These are phyloP conservation scores for Sander lucioperca DNA, from an alignment of 2,113 vertebrate species.

Conservation along the genomic window DNA sequence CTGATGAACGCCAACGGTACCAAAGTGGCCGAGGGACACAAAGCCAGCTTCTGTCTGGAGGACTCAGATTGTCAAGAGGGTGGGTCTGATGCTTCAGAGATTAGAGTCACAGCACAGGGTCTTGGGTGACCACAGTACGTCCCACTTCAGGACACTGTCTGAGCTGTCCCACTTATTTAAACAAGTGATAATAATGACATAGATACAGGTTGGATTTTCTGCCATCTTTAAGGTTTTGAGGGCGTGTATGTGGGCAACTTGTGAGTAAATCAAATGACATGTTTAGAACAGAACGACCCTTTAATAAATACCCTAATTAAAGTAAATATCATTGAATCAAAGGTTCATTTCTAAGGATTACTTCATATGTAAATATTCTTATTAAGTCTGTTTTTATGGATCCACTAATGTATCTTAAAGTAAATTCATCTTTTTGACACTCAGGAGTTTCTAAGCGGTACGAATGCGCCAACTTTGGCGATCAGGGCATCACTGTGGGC, in stretches of 20 bases:
- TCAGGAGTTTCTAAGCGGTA: slow-evolving; percentile 94
- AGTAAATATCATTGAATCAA: background rate
- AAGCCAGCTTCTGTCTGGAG: slow-evolving; percentile 98
- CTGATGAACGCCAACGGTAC: slow-evolving; percentile 92
- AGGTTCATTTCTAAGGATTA: background rate
- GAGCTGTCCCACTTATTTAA: no score
- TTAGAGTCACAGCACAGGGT: background rate
- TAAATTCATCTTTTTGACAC: background rate
- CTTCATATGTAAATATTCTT: background rate
- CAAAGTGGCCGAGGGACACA: slow-evolving; percentile 97
- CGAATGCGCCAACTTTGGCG: slow-evolving; percentile 98
- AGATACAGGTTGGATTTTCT: background rate
- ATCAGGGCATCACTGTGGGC: slow-evolving; percentile 98
- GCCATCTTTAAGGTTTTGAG: background rate
- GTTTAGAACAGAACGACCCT: background rate
- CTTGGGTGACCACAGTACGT: no score
- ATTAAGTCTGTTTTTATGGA: background rate
- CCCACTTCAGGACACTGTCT: background rate
- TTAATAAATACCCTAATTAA: background rate
- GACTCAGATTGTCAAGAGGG: slow-evolving; percentile 94
- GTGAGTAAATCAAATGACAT: background rate
- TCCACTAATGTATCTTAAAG: background rate
- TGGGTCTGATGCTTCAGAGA: slow-evolving; percentile 69
- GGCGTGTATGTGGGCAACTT: background rate
- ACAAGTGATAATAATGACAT: background rate